Percentiles rank a stretch among this genome's conserved stretches.
phyloP scores from a whole-genome alignment of 2,888 invertebrate genomes.

The Caenorhabditis parvicauda region DNA sequence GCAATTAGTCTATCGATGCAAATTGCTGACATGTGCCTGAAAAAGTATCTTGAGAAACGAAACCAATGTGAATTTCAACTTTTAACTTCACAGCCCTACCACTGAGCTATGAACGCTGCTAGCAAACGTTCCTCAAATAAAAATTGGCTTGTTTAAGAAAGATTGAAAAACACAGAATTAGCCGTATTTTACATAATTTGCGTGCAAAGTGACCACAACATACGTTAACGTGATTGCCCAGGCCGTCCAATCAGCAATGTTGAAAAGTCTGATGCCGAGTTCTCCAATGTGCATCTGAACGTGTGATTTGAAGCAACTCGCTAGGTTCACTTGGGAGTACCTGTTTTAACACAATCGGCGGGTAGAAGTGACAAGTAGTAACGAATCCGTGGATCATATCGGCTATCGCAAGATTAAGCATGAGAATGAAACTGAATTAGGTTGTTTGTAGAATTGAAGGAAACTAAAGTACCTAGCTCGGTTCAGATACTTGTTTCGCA shows the following conservation, averaged over 20 bases:
- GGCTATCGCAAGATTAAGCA: conserved; percentile 59
- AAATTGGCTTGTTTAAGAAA: too few species aligned
- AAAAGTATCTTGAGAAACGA: conserved; percentile 9
- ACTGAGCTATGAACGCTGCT: background rate
- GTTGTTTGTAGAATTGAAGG: background rate
- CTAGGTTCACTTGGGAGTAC: too few species aligned
- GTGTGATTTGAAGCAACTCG: too few species aligned
- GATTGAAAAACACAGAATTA: too few species aligned
- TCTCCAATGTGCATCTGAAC: conserved; percentile 47
- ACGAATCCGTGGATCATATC: conserved; percentile 59
- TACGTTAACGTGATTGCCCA: conserved; percentile 62
- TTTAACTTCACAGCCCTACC: background rate
- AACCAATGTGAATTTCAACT: too few species aligned
- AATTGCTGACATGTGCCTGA: conserved; percentile 61
- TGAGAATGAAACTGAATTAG: conserved; percentile 56
- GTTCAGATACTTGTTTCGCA: conserved; percentile 55
- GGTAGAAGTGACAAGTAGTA: conserved; percentile 60
- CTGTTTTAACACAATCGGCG: conserved; percentile 53
- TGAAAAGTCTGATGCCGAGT: conserved; percentile 53
- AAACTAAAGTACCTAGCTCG: conserved; percentile 44
- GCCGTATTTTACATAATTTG: too few species aligned
- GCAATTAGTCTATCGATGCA: conserved; percentile 61
- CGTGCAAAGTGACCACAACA: too few species aligned
- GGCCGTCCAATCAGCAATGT: conserved; percentile 62
- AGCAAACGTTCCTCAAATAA: too few species aligned